Base-by-base conservation (phyloP, 2,113 vertebrate species). In the Lophura nycthemera region DNA sequence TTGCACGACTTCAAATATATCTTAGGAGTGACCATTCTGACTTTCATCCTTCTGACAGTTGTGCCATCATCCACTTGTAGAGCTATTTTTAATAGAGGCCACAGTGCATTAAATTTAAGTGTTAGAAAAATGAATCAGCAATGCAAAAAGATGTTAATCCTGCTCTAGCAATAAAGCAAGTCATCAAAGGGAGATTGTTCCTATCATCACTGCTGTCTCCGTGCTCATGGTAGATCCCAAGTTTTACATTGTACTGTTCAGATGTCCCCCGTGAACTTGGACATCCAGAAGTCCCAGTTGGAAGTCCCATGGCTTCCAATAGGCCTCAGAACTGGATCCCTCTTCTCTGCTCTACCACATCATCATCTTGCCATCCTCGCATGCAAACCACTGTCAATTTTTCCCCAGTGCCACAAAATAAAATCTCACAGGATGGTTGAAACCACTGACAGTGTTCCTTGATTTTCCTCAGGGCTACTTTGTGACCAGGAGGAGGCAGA, bases 321-420 rank as follows among this genome's bases (percentile, higher is more conserved):
- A 6, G 30, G 5, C 21, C 25, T 30, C 60, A 30, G 5, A 56
- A 56, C 10, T 10, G 13, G 22, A 57, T 90, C 32, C 32, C 3
- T 76, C 22, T 34, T 88, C 54, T 19, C 20, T 50, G 9, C 42
- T n/a, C 3, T 74, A 40, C 57, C 34, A 11, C 5, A 7, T 19
- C 12, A 21, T 5, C 64, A 14, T 38, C 65, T 36, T 57, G n/a
- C 38, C 15, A n/a, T 2, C 64, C 18, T 70, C 2, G 0, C 8
- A 48, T 65, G 8, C 10, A 57, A 67, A 77, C 34, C 0, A 0
- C 10, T 63, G 32, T 27, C 30, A 17, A 6, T 0, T 0, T 36
- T 78, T 69, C 48, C 36, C 77, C 47, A 2, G n/a, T 2, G 14
- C 17, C 42, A 40, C 0, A 0, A 63, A 47, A 32, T 72, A 67